Evolutionary conservation across 2,113 vertebrate species (phyloP), one percentile per base, ranked within the genome.

Genomic region (Archocentrus centrarchus): DNA sequence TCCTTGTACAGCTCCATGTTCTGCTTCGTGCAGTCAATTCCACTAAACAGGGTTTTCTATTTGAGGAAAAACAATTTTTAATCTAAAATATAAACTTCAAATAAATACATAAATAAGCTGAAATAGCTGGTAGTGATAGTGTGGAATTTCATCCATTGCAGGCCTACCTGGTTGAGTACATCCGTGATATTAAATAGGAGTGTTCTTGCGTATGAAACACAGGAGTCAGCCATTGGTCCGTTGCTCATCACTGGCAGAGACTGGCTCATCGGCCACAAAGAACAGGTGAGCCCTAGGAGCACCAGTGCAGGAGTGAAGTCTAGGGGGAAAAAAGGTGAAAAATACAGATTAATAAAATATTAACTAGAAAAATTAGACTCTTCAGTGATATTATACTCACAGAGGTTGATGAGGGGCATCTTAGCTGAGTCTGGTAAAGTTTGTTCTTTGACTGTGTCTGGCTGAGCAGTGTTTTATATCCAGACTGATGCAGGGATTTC

Each of bases 1-100:
- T 75, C 44, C 8, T 9, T 24, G 75, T 91, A 85, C 57, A 95
- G 77, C 79, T 94, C 85, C 70, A 93, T 20, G 6, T 79, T 88
- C 73, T 93, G 91, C 77, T 90, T 66, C 0, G 35, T 75, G 78
- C 95, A 96, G 88, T 95, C 84, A 9, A 96, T 82, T 24, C 94
- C 96, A 35, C 11, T 89, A 86, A 94, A 95, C 37, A 95, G 53
- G 3, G 83, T 22, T 0, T 87, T 82, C 95, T 96, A 22, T 30
- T 17, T 22, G 6, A 32, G n/a, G 13, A 59, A 77, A 14, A 35
- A 15, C 32, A 27, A 0, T 24, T 53, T 44, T 62, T 41, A 6
- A 3, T 32, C 14, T 53, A 39, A 59, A 78, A 27, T 20, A 41
- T 55, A n/a, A 73, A 75, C 32, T 37, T 1, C 57, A 27, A 73